Percentiles rank a stretch among this genome's conserved stretches.
Evolutionary conservation across 2,113 vertebrate genomes (phyloP).

Genomic region (Glareola pratincola): DNA sequence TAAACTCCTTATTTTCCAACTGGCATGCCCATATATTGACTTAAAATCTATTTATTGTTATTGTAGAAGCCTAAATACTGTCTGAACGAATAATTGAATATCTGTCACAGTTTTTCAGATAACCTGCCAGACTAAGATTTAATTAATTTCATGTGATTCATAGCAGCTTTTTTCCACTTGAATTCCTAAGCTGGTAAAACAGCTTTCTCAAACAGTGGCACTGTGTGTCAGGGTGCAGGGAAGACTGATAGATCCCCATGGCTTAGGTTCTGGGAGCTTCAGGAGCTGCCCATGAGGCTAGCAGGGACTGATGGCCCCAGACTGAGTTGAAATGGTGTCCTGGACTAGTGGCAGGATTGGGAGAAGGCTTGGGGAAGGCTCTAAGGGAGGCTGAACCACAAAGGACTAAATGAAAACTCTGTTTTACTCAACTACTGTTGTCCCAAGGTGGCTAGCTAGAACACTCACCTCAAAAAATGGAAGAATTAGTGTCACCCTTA

Average conservation of each 20-base stretch:
- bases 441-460: neutral
- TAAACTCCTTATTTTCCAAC: neutral
- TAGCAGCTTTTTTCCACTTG: neutral
- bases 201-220: neutral
- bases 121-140: neutral
- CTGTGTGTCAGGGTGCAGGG: neutral
- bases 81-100: neutral
- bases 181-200: neutral
- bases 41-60: neutral
- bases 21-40: neutral
- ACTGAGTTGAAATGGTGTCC: neutral
- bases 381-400: neutral
- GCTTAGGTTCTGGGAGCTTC: neutral
- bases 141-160: neutral
- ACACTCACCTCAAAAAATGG: neutral
- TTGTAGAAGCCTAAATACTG: neutral
- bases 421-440: neutral
- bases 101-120: neutral
- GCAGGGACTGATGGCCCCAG: rapidly evolving
- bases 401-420: neutral
- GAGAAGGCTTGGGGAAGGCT: rapidly evolving
- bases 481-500: neutral
- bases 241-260: too few relatives aligned
- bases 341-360: neutral
- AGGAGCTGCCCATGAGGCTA: neutral